Evolutionary conservation across 2,797 vertebrate species (phyloP).

Genomic region (Diplodus sargus): DNA sequence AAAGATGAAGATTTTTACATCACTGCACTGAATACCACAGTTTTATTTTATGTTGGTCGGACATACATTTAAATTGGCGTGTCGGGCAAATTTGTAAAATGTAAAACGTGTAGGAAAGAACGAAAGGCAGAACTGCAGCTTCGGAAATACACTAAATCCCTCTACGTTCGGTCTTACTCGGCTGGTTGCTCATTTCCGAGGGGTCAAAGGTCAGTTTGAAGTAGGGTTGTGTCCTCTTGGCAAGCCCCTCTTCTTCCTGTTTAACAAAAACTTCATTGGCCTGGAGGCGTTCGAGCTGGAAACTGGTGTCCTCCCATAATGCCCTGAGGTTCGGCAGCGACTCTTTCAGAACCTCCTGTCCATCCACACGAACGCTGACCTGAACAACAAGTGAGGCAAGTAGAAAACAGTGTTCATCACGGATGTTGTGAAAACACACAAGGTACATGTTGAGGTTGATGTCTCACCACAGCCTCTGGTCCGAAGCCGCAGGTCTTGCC

Average conservation of each 20-base stretch:
- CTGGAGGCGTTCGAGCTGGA: constrained; percentile 91
- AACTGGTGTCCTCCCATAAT: constrained; percentile 93
- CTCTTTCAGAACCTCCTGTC: constrained; percentile 83
- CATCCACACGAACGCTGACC: constrained; percentile 86
- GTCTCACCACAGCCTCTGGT: constrained; percentile 86
- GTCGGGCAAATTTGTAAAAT: not conserved
- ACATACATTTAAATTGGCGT: not conserved
- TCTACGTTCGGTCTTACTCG: constrained; percentile 74
- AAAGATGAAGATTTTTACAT: not conserved
- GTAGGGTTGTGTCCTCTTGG: constrained; percentile 84
- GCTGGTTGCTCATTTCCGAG: constrained; percentile 64
- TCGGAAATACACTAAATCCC: not conserved
- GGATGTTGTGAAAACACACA: not conserved
- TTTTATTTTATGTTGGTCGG: not conserved
- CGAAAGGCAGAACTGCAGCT: not conserved
- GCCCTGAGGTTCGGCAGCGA: constrained; percentile 85
- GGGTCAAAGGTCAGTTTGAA: constrained; percentile 88
- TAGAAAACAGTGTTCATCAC: not conserved
- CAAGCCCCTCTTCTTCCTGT: constrained; percentile 88
- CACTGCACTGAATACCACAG: not conserved
- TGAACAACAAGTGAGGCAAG: constrained; percentile 51
- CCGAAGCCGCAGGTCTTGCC: constrained; percentile 87
- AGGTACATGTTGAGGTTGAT: not conserved
- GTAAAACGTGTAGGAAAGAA: not conserved
- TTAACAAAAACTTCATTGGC: constrained; percentile 85